Base-by-base conservation (phyloP, 2,113 vertebrate genomes). In the Morone saxatilis region DNA sequence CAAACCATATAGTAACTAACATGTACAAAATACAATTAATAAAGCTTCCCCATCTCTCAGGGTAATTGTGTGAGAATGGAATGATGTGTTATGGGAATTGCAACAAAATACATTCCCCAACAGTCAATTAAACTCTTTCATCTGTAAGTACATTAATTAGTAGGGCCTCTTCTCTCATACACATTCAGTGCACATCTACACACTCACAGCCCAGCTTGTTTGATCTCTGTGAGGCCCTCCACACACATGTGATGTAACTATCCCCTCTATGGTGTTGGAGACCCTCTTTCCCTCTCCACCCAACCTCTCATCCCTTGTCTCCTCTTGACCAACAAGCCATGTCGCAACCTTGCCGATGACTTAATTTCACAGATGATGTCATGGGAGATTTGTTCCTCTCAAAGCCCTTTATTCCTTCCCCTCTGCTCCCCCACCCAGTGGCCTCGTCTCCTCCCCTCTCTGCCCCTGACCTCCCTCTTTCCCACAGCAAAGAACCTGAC, bases 301-400 rank as follows among this genome's bases (percentile, higher is more conserved):
- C n/a, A 16, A 38, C 36, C 10, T 16, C 63, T 72, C 65, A 25
- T 16, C 63, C 22, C 45, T 62, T 11, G 8, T 66, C 75, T 66
- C 59, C 62, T 22, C 57, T 47, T 76, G 86, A 89, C 81, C 78
- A 66, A 74, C 56, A 71, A 25, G 38, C 53, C 77, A n/a, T 72
- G 80, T 87, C 80, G 2, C 70, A 50, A 71, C 83, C 69, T 65
- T 53, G 16, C 13, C 0, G 4, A 41, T 81, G 81, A 86, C 87
- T 70, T 88, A 71, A 78, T 70, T 71, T 66, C 78, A 66, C 54
- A 75, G 51, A 84, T 85, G 81, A 90, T 85, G 88, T 86, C 76
- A 91, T 88, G 78, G 71, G 73, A 87, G 72, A 61, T 60, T 81
- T 1, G 4, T 13, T 67, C 51, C 66, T 67, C 31, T 81, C 5